These are phyloP conservation scores for Nephrocerus scutellatus DNA, from an alignment of 2,888 invertebrate genomes.

Conservation along the genomic window DNA sequence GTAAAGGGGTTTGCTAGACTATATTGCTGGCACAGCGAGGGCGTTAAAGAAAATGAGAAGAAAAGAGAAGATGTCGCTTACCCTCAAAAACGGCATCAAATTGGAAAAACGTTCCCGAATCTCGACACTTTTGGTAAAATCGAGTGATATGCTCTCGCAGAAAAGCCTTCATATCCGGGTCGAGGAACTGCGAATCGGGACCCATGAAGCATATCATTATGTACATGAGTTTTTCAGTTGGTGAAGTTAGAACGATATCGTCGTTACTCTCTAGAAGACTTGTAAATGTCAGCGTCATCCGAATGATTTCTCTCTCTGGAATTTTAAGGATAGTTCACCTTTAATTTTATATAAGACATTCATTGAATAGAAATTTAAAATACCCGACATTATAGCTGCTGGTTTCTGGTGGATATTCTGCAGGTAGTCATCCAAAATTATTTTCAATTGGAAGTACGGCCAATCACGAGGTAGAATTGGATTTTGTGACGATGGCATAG, in stretches of 20 bases:
- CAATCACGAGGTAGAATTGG: slow-evolving; percentile 71
- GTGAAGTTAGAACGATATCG: slow-evolving; percentile 36
- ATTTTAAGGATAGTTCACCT: slow-evolving; percentile 3
- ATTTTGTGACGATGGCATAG: slow-evolving; percentile 52
- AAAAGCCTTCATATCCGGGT: slow-evolving; percentile 37
- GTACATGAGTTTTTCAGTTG: slow-evolving; percentile 45
- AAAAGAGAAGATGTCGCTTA: slow-evolving; percentile 14
- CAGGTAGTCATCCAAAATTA: slow-evolving; percentile 39
- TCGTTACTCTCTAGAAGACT: slow-evolving; percentile 34
- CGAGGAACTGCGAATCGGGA: slow-evolving; percentile 42
- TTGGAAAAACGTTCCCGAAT: slow-evolving; percentile 32
- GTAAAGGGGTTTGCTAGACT: not conserved
- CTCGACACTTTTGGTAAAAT: slow-evolving; percentile 31
- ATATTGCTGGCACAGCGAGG: not conserved
- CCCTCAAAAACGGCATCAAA: slow-evolving; percentile 38
- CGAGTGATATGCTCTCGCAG: slow-evolving; percentile 29
- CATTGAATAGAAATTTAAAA: slow-evolving; percentile 5
- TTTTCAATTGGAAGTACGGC: slow-evolving; percentile 64
- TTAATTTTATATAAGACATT: slow-evolving; percentile 2
- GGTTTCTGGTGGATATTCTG: slow-evolving; percentile 35
- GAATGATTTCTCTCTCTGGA: slow-evolving; percentile 39
- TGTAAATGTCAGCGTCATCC: slow-evolving; percentile 39
- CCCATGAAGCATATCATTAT: slow-evolving; percentile 47
- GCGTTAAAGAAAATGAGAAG: not conserved
- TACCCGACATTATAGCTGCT: slow-evolving; percentile 21